Percentiles rank a stretch among this genome's conserved stretches.
phyloP scores from a whole-genome alignment of 1,140 invertebrate genomes.

The Himalopsyche phryganea region DNA sequence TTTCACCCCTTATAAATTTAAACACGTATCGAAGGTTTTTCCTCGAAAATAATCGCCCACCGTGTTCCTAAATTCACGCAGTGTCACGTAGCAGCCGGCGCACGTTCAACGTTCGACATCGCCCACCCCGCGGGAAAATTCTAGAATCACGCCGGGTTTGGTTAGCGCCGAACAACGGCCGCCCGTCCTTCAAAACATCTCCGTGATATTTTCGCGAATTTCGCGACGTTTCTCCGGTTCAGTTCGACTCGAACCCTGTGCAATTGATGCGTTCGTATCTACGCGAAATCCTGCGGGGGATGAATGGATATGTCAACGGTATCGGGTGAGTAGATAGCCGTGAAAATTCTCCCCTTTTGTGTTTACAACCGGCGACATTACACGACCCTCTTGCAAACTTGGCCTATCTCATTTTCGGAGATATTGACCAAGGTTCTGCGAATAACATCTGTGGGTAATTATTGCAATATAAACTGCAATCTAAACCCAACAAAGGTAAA shows the following conservation, averaged over 20 bases:
- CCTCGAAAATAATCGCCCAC: too few species aligned
- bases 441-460: too few species aligned
- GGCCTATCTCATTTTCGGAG: too few species aligned
- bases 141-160: slow-evolving; percentile 1
- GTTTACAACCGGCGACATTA: slow-evolving; percentile 11
- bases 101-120: slow-evolving; percentile 1
- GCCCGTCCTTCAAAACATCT: background rate
- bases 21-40: too few species aligned
- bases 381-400: background rate
- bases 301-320: background rate
- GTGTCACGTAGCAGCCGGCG: background rate
- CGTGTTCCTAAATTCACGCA: too few species aligned
- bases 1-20: too few species aligned
- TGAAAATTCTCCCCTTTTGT: background rate
- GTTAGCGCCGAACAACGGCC: background rate
- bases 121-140: slow-evolving; percentile 2
- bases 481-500: too few species aligned
- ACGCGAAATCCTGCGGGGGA: too few species aligned
- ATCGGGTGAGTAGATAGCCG: slow-evolving; percentile 2
- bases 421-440: too few species aligned
- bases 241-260: too few species aligned
- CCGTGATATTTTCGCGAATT: slow-evolving; percentile 1
- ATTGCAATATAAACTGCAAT: too few species aligned
- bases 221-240: background rate
- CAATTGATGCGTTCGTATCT: too few species aligned